A percentile compares a stretch with the other conserved stretches of the same genome.
phyloP scores from a whole-genome alignment of 2,888 invertebrate species.

The Eristalis pertinax region DNA sequence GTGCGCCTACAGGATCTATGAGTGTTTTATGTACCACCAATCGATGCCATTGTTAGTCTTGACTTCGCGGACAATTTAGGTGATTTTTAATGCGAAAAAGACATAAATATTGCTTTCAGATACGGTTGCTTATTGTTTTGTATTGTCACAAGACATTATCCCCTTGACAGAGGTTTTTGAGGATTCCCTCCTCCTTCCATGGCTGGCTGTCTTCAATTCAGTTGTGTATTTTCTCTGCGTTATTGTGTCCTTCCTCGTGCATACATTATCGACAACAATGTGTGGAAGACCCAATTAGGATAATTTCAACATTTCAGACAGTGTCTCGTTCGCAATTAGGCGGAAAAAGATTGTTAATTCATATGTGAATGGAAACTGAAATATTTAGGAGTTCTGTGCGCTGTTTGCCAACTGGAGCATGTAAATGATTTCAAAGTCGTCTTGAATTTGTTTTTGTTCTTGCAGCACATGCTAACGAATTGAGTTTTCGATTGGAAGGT shows the following conservation, averaged over 20 bases:
- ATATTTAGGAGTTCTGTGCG: background rate
- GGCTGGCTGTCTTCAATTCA: constrained; percentile 3
- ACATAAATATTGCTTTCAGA: constrained; percentile 63
- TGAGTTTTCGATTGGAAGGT: too few species aligned
- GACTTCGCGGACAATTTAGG: constrained; percentile 65
- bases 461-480: too few species aligned
- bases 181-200: background rate
- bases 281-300: constrained; percentile 56
- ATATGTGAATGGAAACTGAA: background rate
- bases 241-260: background rate
- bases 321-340: constrained; percentile 21
- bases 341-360: background rate
- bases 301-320: constrained; percentile 10
- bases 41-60: constrained; percentile 62
- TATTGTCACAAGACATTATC: constrained; percentile 38
- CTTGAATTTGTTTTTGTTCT: background rate
- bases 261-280: constrained; percentile 30
- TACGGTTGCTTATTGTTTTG: constrained; percentile 51
- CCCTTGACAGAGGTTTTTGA: background rate
- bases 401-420: too few species aligned
- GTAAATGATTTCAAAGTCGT: background rate
- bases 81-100: constrained; percentile 66
- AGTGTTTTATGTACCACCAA: constrained; percentile 52
- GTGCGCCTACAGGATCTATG: constrained; percentile 27
- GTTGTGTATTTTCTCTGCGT: background rate